A percentile compares a stretch with the other conserved stretches of the same genome.
Conservation (phyloP, 2,888 invertebrate species). For the Lasioglossum pauxillum region DNA sequence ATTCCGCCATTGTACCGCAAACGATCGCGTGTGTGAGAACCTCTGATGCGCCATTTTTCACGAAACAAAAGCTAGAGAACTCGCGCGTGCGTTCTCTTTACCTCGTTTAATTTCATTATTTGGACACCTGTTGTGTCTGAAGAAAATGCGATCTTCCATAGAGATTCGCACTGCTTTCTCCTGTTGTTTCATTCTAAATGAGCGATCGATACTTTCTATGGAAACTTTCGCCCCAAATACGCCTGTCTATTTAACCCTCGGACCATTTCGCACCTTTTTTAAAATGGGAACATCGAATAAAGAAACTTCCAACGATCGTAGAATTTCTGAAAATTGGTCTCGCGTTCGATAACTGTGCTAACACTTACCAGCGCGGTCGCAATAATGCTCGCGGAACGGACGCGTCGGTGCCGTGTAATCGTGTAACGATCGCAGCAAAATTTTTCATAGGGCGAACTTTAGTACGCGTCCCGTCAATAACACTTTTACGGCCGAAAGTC, state of each 20-base stretch:
- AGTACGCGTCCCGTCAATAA: slow-evolving; percentile 31
- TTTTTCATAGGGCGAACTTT: slow-evolving; percentile 35
- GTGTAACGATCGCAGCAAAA: not conserved
- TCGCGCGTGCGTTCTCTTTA: not conserved
- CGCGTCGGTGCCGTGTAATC: slow-evolving; percentile 6
- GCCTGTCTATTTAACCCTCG: no score
- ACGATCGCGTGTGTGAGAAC: not conserved
- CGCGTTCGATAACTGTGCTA: not conserved
- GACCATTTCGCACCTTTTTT: no score
- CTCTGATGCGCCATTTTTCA: not conserved
- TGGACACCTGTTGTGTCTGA: not conserved
- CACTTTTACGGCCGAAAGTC: slow-evolving; percentile 35
- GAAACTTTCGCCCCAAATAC: not conserved
- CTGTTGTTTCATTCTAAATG: not conserved
- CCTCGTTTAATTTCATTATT: not conserved
- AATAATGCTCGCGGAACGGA: slow-evolving; percentile 25
- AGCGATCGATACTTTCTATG: not conserved
- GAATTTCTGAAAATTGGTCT: not conserved
- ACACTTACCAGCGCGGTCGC: not conserved
- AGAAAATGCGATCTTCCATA: not conserved
- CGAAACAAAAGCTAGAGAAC: not conserved
- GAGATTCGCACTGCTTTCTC: not conserved
- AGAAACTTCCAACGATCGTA: not conserved
- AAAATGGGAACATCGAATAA: no score
- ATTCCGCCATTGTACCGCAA: not conserved